Conservation (phyloP, 2,113 vertebrate genomes). For the Isurus oxyrinchus region DNA sequence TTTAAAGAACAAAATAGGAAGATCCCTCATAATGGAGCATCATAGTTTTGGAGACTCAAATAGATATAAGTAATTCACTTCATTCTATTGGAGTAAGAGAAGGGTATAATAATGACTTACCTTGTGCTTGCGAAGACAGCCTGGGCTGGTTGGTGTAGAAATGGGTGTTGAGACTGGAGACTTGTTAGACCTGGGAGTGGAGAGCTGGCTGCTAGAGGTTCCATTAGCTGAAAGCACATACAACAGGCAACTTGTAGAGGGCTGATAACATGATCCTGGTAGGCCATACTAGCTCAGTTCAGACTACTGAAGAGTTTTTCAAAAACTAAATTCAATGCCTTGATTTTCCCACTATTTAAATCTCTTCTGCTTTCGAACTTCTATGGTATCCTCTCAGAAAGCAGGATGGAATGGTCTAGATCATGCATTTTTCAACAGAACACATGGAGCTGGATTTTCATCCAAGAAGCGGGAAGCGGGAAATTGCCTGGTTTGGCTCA, state of each 20-base stretch:
- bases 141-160: slow-evolving; percentile 92
- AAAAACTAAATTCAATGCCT: not conserved
- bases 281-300: not conserved
- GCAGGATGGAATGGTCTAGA: not conserved
- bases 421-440: not conserved
- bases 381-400: not conserved
- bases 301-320: not conserved
- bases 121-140: slow-evolving; percentile 93
- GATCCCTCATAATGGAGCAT: not conserved
- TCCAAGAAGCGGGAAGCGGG: too few relatives aligned
- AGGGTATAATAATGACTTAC: slow-evolving; percentile 51
- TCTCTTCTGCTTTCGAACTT: not conserved
- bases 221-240: slow-evolving; percentile 75
- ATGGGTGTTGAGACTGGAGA: slow-evolving; percentile 95
- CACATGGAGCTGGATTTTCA: not conserved
- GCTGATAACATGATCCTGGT: not conserved
- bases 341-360: not conserved
- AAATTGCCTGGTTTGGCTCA: too few relatives aligned
- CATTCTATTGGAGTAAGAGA: not conserved
- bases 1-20: not conserved
- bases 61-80: not conserved
- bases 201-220: slow-evolving; percentile 96
- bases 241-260: slow-evolving; percentile 41
- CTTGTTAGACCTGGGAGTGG: slow-evolving; percentile 96
- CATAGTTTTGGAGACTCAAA: not conserved